These are phyloP conservation scores for Nycticorax nycticorax DNA, from an alignment of 2,113 vertebrate genomes.

Conservation along the genomic window DNA sequence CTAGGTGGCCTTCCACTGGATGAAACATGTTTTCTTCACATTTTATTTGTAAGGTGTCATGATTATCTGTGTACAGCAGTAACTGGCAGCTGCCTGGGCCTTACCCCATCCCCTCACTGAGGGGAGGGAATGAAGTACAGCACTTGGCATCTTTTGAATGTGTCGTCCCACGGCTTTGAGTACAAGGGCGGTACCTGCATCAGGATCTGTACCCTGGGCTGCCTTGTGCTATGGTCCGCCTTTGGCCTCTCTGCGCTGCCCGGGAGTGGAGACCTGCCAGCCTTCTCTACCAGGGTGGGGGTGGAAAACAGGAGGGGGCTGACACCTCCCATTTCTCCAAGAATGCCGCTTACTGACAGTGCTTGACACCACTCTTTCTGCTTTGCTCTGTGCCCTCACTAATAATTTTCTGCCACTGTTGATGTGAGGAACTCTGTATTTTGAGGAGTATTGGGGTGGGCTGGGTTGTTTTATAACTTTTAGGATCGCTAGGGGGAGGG, in stretches of 20 bases:
- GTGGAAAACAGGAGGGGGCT: not conserved
- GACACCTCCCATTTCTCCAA: not conserved
- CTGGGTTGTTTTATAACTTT: not conserved
- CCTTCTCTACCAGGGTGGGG: not conserved
- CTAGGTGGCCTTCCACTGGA: not conserved
- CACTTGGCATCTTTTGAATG: not conserved
- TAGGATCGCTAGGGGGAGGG: fast-evolving
- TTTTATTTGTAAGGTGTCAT: not conserved
- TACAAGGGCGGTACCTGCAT: not conserved
- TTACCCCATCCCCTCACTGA: not conserved
- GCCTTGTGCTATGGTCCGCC: not conserved
- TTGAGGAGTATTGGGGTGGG: not conserved
- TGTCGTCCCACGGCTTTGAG: not conserved
- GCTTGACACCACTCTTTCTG: not conserved
- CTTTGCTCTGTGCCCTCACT: not conserved
- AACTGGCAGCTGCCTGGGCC: not conserved
- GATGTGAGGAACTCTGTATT: not conserved
- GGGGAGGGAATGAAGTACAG: not conserved
- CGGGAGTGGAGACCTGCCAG: not conserved
- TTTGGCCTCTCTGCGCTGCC: not conserved
- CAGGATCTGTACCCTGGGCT: not conserved
- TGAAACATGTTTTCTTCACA: not conserved
- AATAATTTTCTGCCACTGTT: not conserved
- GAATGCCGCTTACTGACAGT: not conserved
- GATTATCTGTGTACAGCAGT: not conserved